Base-by-base conservation (phyloP, 2,888 invertebrate genomes). In the Trilocha varians region DNA sequence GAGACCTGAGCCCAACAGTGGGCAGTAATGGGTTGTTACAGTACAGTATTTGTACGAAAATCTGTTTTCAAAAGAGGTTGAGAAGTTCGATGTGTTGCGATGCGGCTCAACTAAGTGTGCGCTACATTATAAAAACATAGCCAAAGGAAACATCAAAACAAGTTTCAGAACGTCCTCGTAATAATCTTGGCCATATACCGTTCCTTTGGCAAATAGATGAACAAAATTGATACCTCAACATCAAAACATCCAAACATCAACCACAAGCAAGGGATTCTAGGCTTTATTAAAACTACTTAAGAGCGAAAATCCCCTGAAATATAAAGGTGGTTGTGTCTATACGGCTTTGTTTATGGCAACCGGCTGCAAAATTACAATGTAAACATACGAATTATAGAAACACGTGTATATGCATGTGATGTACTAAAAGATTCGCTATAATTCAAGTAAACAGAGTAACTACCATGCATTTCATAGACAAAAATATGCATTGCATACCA, bases 331-430 rank as follows among this genome's bases (percentile, higher is more conserved):
- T 32, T 52, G 48, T 25, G 47, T 14, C 17, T 32, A 15, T 33
- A 16, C 17, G 5, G 36, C 40, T 32, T 16, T 41, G 15, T n/a
- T n/a, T 45, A 42, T 55, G 46, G 54, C 58, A 59, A 64, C 63
- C 50, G 53, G 62, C 59, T 62, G 60, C 55, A 52, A 57, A 62
- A 62, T 64, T 59, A 57, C 50, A 58, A 54, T 57, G 60, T 62
- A 66, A 67, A 66, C 66, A 66, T 63, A 61, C 58, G 47, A 53
- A 40, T 39, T 34, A 38, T 39, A 39, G 41, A 52, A 50, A 60
- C 65, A 62, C 59, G 63, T 63, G 63, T 56, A 52, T 41, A 40
- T 40, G 47, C 42, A 41, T 42, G 49, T 41, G 43, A 16, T 43
- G 43, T 41, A 50, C 42, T 34, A 38, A 39, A 45, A 47, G 51